Evolutionary conservation across 2,113 vertebrate species (phyloP).

Genomic region (Rhegmatorhina hoffmannsi): DNA sequence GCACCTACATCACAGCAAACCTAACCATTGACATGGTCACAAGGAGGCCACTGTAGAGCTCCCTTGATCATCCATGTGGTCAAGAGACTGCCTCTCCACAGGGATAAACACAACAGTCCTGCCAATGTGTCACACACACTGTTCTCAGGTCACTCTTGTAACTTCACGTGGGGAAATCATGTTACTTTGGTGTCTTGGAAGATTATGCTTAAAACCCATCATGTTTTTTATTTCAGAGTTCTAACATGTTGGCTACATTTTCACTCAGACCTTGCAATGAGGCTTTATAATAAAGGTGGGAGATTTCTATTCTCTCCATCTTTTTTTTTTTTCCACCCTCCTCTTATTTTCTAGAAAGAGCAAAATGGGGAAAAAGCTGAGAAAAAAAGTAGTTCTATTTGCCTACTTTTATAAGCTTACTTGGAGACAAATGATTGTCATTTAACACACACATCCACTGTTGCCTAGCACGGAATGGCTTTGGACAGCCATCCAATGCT

Average conservation of each 20-base stretch:
- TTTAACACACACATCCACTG: neutral
- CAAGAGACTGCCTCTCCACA: neutral
- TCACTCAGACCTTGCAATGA: neutral
- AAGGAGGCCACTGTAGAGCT: neutral
- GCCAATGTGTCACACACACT: neutral
- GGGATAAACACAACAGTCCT: neutral
- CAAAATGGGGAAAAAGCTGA: neutral
- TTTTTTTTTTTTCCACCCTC: fast-evolving
- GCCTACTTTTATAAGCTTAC: neutral
- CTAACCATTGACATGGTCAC: neutral
- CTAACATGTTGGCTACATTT: neutral
- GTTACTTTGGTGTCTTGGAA: neutral
- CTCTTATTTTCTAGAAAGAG: neutral
- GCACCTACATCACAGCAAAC: neutral
- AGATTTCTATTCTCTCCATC: neutral
- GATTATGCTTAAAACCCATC: neutral
- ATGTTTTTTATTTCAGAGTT: neutral
- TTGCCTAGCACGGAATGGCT: neutral
- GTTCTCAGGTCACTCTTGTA: neutral
- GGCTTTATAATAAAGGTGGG: neutral
- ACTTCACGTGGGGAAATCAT: neutral
- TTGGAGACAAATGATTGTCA: neutral
- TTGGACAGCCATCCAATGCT: neutral
- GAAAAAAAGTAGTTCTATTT: neutral
- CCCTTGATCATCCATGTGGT: neutral